These are phyloP conservation scores for Lucinisca nassula DNA, from an alignment of 2,888 invertebrate species.

Conservation along the genomic window DNA sequence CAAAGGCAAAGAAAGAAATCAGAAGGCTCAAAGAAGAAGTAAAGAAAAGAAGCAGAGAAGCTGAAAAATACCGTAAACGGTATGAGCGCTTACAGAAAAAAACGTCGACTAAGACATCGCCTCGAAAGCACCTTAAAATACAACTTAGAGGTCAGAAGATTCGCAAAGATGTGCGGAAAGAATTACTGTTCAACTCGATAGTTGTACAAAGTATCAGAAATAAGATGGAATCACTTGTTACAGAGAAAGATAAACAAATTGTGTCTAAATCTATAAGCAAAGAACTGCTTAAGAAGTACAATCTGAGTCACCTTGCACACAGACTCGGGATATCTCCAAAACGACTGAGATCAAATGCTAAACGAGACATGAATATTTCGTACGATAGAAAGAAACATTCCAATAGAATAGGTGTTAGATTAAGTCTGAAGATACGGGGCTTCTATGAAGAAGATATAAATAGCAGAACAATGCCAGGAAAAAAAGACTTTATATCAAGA, in stretches of 20 bases:
- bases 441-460: constrained; percentile 1
- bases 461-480: background rate
- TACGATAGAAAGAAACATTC: background rate
- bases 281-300: background rate
- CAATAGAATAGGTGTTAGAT: background rate
- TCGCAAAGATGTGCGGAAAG: background rate
- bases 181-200: background rate
- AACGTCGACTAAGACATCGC: background rate
- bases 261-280: background rate
- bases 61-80: background rate
- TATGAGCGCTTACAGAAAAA: background rate
- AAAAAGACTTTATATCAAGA: background rate
- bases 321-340: background rate
- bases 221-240: background rate
- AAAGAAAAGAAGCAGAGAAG: background rate
- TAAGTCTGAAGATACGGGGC: background rate
- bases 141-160: background rate
- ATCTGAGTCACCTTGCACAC: background rate
- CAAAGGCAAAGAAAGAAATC: background rate
- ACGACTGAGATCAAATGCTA: background rate
- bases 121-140: background rate
- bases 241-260: background rate
- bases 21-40: background rate
- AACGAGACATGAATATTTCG: background rate
- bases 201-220: background rate